phyloP scores from a whole-genome alignment of 2,888 invertebrate genomes.

The Apamea sordens region DNA sequence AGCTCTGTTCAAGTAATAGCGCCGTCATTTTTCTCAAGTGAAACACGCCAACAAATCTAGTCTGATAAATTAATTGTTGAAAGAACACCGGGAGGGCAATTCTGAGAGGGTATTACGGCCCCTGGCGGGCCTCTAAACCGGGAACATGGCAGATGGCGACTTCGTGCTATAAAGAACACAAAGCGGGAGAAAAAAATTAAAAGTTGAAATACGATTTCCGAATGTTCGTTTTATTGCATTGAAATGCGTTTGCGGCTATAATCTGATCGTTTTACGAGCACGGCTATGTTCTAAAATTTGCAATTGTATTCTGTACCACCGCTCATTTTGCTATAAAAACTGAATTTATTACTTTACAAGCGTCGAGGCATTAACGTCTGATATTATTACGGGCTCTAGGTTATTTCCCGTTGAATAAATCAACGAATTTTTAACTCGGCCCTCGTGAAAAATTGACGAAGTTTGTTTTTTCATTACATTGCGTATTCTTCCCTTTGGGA shows the following conservation, averaged over 20 bases:
- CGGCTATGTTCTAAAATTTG: conserved; percentile 78
- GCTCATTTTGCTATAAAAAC: conserved; percentile 71
- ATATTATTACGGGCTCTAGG: conserved; percentile 67
- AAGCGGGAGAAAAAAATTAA: conserved; percentile 73
- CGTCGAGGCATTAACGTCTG: conserved; percentile 69
- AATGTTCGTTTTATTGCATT: conserved; percentile 81
- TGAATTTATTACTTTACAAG: conserved; percentile 71
- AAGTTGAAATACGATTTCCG: conserved; percentile 82
- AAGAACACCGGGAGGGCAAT: conserved; percentile 70
- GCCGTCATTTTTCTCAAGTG: conserved; percentile 53
- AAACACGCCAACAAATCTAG: conserved; percentile 56
- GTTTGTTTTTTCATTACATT: conserved; percentile 66
- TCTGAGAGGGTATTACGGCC: conserved; percentile 68
- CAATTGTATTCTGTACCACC: conserved; percentile 75
- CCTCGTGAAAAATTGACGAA: conserved; percentile 65
- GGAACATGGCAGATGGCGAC: conserved; percentile 74
- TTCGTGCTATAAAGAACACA: conserved; percentile 64
- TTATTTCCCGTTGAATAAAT: conserved; percentile 70
- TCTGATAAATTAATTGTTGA: conserved; percentile 67
- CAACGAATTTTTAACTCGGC: conserved; percentile 67
- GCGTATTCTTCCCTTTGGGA: conserved; percentile 65
- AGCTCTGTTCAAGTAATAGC: conserved; percentile 51
- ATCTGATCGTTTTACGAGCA: conserved; percentile 83
- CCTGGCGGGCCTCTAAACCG: conserved; percentile 68
- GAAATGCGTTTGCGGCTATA: conserved; percentile 83